Base-by-base conservation (phyloP, 64 coral and sea anemone species). In the Montipora sp. region DNA sequence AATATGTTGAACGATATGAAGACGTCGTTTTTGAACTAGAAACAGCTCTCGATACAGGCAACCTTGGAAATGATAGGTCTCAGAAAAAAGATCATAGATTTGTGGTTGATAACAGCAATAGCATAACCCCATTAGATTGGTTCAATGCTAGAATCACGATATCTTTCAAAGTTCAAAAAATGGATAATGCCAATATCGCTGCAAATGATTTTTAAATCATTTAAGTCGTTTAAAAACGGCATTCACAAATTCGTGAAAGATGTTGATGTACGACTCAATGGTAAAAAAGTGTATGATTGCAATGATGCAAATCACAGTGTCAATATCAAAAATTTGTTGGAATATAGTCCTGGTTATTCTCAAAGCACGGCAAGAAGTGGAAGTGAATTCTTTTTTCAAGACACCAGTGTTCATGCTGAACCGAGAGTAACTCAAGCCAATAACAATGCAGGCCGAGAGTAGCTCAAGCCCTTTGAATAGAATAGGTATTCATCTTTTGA, bases 1-100 rank as follows among this genome's bases (percentile, higher is more conserved):
- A 58, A 43, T 59, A 12, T 45, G 2, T 89, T 75, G 51, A 89
- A 89, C 2, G 87, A 16, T 89, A 63, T 57, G 73, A 89, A 89
- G 87, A 89, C 48, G 71, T 78, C 2, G 74, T 78, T 0, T 77
- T 89, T 46, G 45, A 61, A 3, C 18, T 89, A 8, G 87, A 89
- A 77, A 55, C 73, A 78, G 19, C 87, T 77, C 27, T 89, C 1
- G 9, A 51, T 1, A 77, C 55, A 27, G 47, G 8, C 0, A 24
- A n/a, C 3, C 12, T 18, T 81, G 22, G 19, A 12, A 11, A 59
- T 36, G 65, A 20, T 73, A 0, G 70, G 27, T 36, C 27, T 73
- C 48, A 88, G 8, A 77, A 21, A 75, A 88, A 88, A 18, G 45
- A 47, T 8, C 27, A 84, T 65, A 18, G 81, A 3, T 65, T 84